A percentile compares a stretch with the other conserved stretches of the same genome.
phyloP scores from a whole-genome alignment of 1,140 invertebrate species.

The Zeugodacus cucurbitae region DNA sequence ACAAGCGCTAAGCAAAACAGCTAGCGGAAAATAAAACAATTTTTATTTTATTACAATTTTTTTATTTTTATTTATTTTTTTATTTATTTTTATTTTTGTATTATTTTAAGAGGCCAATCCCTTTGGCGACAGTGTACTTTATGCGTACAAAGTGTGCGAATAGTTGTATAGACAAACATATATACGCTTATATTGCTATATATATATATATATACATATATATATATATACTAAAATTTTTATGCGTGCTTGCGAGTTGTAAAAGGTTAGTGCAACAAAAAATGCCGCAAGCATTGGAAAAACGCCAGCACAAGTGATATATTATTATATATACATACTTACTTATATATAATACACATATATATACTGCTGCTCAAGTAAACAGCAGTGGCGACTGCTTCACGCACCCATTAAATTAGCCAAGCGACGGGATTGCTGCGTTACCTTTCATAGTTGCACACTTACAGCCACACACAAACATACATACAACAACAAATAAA shows the following conservation, averaged over 20 bases:
- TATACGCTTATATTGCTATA: neutral
- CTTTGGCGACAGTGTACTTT: neutral
- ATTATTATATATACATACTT: neutral
- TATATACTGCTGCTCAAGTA: neutral
- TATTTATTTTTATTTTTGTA: too few species aligned
- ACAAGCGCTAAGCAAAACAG: neutral
- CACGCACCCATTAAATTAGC: neutral
- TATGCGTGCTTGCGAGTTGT: neutral
- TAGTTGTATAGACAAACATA: neutral
- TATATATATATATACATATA: too few species aligned
- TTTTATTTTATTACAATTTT: too few species aligned
- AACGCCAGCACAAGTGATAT: neutral
- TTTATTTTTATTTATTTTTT: too few species aligned
- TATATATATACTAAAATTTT: neutral
- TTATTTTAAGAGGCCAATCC: neutral
- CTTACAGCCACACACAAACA: neutral
- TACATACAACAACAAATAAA: neutral
- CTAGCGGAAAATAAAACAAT: neutral
- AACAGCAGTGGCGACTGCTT: neutral
- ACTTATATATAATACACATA: neutral
- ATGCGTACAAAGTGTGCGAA: neutral
- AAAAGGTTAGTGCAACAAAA: neutral
- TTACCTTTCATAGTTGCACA: neutral
- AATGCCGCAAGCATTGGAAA: neutral
- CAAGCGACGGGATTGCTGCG: neutral